Evolutionary conservation across 2,888 invertebrate genomes (phyloP), one percentile per base, ranked within the genome.

Genomic region (Chaitophorus viminalis): DNA sequence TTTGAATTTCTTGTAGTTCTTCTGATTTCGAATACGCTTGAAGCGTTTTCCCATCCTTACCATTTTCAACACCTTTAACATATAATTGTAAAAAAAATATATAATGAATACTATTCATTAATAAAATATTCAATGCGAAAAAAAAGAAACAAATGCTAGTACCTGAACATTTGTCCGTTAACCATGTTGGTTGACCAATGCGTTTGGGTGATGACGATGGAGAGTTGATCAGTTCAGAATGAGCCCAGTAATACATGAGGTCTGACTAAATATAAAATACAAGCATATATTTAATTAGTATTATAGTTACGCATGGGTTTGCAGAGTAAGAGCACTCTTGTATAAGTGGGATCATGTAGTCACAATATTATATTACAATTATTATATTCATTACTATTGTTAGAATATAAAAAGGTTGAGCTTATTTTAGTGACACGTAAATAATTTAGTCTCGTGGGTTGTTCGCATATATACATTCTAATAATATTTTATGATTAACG

Each of bases 171-270:
- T 87, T 87, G 39, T 74, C 60, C n/a, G 81, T 74, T 74, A 74
- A 31, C 96, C 96, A 96, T 65, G 94, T 93, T 1, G 94, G 92
- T 89, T 94, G 93, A 90, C 95, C 94, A 79, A 97, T 92, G 91
- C 95, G 94, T 82, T 96, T 95, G 0, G 96, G 96, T 31, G 95
- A 94, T 25, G 91, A 91, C 65, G 95, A 94, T 89, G 94, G 93
- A 79, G 94, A 92, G 68, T 94, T 92, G 86, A 95, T 94, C 79
- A 93, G 92, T 92, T 96, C 96, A 89, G 95, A 95, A 91, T 96
- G 95, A 39, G 96, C 94, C 97, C 97, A 98, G 91, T 95, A 96
- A 92, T 98, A 98, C 95, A 97, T 96, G 91, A 96, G 93, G 92
- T 95, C 96, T 89, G 96, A 95, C 97, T 97, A 92, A 60, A 94